A percentile compares a stretch with the other conserved stretches of the same genome.
These are phyloP conservation scores for Myanophis thanlyinensis DNA, from an alignment of 2,113 vertebrate species.

Conservation along the genomic window DNA sequence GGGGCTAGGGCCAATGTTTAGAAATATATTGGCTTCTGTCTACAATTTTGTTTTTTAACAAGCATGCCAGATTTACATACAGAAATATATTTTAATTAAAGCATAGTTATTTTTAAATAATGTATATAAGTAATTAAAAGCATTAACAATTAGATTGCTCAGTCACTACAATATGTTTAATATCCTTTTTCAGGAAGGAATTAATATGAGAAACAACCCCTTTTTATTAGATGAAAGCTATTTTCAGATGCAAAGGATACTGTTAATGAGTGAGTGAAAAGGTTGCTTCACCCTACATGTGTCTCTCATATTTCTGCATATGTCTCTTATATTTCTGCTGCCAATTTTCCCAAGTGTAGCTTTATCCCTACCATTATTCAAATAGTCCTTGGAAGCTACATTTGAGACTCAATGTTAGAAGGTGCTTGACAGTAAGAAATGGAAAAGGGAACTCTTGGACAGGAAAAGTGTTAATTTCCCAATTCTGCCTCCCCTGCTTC, in stretches of 20 bases:
- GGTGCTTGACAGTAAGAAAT: not conserved
- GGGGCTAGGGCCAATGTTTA: constrained; percentile 69
- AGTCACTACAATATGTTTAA: not conserved
- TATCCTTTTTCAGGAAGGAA: not conserved
- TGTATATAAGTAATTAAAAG: not conserved
- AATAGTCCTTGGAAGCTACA: not conserved
- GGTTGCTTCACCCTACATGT: not conserved
- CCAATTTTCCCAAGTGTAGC: not conserved
- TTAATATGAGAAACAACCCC: not conserved
- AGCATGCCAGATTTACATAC: constrained; percentile 63
- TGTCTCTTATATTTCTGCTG: not conserved
- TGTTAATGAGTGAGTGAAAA: not conserved
- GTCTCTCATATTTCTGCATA: not conserved
- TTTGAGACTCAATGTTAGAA: not conserved
- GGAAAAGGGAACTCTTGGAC: not conserved
- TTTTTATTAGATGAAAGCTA: not conserved
- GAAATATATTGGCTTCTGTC: constrained; percentile 73
- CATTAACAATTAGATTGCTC: not conserved
- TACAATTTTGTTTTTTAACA: constrained; percentile 69
- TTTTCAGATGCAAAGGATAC: not conserved
- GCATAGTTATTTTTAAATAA: constrained; percentile 26
- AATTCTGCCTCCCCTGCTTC: not conserved
- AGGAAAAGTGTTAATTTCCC: not conserved
- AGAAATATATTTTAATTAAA: constrained; percentile 57
- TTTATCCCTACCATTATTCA: not conserved